Conservation (phyloP, 2,113 vertebrate genomes). For the Telmatochromis sp. region DNA sequence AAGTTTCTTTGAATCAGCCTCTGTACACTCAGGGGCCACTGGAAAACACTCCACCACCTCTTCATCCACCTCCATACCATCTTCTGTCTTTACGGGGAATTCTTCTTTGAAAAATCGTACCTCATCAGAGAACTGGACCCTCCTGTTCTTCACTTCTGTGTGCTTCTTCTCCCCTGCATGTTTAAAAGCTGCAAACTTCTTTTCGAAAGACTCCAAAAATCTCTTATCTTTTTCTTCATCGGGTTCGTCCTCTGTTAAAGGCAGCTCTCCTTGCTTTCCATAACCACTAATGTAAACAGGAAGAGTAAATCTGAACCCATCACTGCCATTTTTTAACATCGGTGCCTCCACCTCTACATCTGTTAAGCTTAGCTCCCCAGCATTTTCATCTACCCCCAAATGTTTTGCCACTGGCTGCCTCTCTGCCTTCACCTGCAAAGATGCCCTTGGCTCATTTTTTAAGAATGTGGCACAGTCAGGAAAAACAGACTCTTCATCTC, state of each 20-base stretch:
- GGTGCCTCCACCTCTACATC: background rate
- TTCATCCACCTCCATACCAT: background rate
- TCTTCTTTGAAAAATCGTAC: slow-evolving; percentile 9
- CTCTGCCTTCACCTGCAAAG: background rate
- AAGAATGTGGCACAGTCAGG: background rate
- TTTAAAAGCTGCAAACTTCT: background rate
- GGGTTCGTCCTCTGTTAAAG: background rate
- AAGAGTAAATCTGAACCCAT: background rate
- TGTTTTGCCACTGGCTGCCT: background rate
- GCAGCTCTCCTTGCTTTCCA: background rate
- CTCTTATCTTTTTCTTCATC: background rate
- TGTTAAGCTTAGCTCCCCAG: background rate
- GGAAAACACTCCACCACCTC: background rate
- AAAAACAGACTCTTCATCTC: background rate
- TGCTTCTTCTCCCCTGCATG: background rate
- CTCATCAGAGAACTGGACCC: slow-evolving; percentile 12
- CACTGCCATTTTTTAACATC: background rate
- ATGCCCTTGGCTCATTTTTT: background rate
- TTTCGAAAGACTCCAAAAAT: background rate
- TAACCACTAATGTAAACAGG: background rate
- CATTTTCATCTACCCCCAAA: background rate
- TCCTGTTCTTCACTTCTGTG: background rate
- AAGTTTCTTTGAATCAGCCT: background rate
- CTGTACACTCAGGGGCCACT: background rate
- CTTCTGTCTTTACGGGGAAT: background rate